Percentiles rank a stretch among this genome's conserved stretches.
Conservation (phyloP, 2,113 vertebrate species). For the Hippolais icterina region DNA sequence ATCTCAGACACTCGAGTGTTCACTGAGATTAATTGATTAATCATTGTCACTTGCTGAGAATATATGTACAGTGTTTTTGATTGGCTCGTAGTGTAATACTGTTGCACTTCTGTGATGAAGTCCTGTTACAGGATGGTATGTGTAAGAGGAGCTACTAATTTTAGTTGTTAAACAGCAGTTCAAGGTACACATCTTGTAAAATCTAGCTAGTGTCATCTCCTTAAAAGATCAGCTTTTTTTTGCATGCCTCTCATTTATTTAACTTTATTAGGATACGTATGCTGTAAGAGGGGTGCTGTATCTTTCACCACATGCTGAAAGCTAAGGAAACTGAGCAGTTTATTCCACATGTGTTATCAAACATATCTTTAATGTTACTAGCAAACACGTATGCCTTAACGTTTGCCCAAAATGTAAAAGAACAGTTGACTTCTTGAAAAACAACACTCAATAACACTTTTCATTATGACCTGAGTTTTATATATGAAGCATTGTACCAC, state of each 20-base stretch:
- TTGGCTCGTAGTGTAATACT: fast-evolving
- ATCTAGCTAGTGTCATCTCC: not conserved
- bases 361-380: not conserved
- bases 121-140: not conserved
- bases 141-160: not conserved
- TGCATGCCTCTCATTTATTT: not conserved
- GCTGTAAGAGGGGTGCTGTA: not conserved
- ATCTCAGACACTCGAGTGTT: not conserved
- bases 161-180: not conserved
- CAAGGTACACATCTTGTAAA: not conserved
- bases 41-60: not conserved
- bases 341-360: not conserved
- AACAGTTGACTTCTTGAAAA: not conserved
- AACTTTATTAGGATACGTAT: not conserved
- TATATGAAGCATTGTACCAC: not conserved
- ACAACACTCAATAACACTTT: not conserved
- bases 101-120: not conserved
- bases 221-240: not conserved
- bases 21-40: not conserved
- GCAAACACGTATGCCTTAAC: not conserved
- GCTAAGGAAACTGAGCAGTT: not conserved
- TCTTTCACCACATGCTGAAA: not conserved
- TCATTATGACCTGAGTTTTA: not conserved
- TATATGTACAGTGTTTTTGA: not conserved
- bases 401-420: not conserved